A percentile compares a stretch with the other conserved stretches of the same genome.
phyloP scores from a whole-genome alignment of 1,140 invertebrate species.

The Saccostrea echinata region DNA sequence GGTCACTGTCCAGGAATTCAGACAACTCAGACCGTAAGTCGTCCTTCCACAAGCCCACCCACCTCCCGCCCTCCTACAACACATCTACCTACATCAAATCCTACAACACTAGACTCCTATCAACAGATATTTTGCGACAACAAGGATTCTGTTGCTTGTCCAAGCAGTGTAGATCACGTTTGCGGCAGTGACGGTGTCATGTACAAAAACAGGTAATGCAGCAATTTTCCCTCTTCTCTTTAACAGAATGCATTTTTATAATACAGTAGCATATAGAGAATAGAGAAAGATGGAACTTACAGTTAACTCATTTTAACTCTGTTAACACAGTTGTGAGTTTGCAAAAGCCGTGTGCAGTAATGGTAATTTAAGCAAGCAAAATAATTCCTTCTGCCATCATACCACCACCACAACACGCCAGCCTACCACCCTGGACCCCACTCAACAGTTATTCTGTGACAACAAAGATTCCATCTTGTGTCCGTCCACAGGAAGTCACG shows the following conservation, averaged over 20 bases:
- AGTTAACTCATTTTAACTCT: too few relatives aligned
- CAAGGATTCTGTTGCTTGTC: slow-evolving; percentile 16
- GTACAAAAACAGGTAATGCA: slow-evolving; percentile 27
- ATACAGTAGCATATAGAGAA: too few relatives aligned
- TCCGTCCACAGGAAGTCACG: neutral
- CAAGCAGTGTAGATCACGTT: neutral
- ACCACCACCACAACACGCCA: neutral
- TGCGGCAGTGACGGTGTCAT: slow-evolving; percentile 31
- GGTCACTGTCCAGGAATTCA: neutral
- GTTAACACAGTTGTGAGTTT: slow-evolving; percentile 26
- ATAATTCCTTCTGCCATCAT: neutral
- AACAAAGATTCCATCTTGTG: neutral
- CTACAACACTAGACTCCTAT: neutral
- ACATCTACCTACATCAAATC: too few relatives aligned
- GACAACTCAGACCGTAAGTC: neutral
- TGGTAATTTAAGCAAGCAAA: neutral
- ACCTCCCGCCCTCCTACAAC: too few relatives aligned
- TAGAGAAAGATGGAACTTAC: too few relatives aligned
- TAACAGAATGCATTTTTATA: too few relatives aligned
- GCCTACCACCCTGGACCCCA: neutral
- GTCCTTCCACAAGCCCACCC: too few relatives aligned
- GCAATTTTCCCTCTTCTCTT: neutral
- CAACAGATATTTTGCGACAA: slow-evolving; percentile 47
- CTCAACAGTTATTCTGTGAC: slow-evolving; percentile 14
- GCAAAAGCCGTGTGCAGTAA: neutral